A percentile compares a stretch with the other conserved stretches of the same genome.
Evolutionary conservation across 2,113 vertebrate species (phyloP).

Genomic region (Carlito syrichta): DNA sequence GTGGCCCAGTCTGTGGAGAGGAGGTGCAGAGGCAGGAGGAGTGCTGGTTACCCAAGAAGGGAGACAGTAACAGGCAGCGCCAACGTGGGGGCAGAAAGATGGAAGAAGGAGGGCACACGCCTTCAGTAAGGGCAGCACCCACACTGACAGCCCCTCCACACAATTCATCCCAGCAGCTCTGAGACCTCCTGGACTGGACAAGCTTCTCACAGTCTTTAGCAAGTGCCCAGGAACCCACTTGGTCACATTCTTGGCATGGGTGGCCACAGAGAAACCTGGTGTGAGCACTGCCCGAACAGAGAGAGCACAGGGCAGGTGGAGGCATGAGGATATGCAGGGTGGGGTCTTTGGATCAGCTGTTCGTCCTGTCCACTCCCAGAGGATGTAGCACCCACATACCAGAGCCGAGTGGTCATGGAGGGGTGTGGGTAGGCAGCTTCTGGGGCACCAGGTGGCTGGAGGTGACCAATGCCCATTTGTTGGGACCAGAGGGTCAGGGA

Average conservation of each 20-base stretch:
- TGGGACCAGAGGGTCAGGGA: neutral
- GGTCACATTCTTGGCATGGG: neutral
- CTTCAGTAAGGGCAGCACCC: accelerated
- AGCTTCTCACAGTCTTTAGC: neutral
- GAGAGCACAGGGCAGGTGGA: too few relatives aligned
- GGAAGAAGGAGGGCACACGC: neutral
- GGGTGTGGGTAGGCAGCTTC: neutral
- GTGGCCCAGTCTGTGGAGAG: conserved; percentile 92
- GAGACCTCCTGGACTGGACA: neutral
- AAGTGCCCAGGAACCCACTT: neutral
- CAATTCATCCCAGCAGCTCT: accelerated
- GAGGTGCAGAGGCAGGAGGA: neutral
- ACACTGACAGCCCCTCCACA: accelerated
- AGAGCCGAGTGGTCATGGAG: neutral
- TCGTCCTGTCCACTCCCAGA: neutral
- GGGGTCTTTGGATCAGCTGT: too few relatives aligned
- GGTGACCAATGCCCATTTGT: neutral
- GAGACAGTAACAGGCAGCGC: neutral
- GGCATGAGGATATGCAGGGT: neutral
- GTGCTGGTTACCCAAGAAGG: neutral
- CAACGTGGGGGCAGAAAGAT: accelerated
- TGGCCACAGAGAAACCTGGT: too few relatives aligned
- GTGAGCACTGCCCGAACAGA: accelerated
- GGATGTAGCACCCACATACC: too few relatives aligned
- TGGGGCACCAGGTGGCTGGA: too few relatives aligned